A percentile compares a stretch with the other conserved stretches of the same genome.
Conservation (phyloP, 2,113 vertebrate genomes). For the Condylura cristata region DNA sequence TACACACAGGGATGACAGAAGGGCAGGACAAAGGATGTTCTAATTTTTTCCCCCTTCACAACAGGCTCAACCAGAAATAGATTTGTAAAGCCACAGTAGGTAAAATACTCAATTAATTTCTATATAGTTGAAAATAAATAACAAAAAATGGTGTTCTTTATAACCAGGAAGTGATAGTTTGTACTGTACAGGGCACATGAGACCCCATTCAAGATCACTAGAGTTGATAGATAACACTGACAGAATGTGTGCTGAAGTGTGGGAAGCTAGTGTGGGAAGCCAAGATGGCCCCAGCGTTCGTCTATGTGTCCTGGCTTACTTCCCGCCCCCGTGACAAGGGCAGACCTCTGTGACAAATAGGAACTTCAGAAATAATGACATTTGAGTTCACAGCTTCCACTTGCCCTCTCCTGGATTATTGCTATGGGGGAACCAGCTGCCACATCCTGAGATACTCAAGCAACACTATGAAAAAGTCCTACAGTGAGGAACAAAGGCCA, state of each 20-base stretch:
- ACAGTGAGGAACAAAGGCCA: neutral
- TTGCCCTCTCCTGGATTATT: neutral
- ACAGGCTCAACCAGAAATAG: neutral
- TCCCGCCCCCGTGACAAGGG: neutral
- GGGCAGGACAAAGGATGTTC: neutral
- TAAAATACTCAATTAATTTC: neutral
- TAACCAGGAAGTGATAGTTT: neutral
- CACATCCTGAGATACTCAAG: neutral
- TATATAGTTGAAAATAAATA: neutral
- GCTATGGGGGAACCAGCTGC: neutral
- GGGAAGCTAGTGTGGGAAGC: neutral
- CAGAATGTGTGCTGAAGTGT: neutral
- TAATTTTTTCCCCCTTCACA: neutral
- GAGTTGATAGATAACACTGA: neutral
- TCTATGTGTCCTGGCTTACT: neutral
- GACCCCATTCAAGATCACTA: neutral
- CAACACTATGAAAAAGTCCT: neutral
- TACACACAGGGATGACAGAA: neutral
- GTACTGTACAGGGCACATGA: neutral
- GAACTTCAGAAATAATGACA: neutral
- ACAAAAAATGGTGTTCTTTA: neutral
- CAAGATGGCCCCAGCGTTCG: neutral
- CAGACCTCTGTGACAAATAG: neutral
- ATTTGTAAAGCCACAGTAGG: neutral
- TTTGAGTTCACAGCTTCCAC: neutral